A percentile compares a stretch with the other conserved stretches of the same genome.
phyloP scores from a whole-genome alignment of 2,113 vertebrate species.

The Ursus arctos region DNA sequence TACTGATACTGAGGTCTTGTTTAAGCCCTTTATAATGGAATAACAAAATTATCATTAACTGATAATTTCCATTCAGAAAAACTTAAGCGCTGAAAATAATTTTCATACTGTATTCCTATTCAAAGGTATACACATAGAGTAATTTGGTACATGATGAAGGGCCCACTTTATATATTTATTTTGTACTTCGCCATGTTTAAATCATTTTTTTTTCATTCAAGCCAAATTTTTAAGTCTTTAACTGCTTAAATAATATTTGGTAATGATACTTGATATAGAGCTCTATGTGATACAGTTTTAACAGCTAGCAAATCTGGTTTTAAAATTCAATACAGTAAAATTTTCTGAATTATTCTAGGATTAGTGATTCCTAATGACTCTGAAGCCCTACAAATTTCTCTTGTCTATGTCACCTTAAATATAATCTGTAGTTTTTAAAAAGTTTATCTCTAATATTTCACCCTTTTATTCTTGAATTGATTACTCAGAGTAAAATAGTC shows the following conservation, averaged over 20 bases:
- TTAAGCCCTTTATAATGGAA: not conserved
- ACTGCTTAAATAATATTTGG: slow-evolving; percentile 29
- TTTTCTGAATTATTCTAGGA: slow-evolving; percentile 30
- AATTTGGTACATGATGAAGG: not conserved
- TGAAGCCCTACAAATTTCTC: slow-evolving; percentile 34
- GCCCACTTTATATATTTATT: not conserved
- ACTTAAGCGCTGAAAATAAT: not conserved
- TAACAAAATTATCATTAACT: slow-evolving; percentile 53
- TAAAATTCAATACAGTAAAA: slow-evolving; percentile 26
- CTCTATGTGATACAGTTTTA: slow-evolving; percentile 21
- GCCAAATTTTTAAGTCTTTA: slow-evolving; percentile 42
- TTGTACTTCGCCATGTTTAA: slow-evolving; percentile 22
- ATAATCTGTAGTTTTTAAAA: not conserved
- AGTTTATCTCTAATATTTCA: not conserved
- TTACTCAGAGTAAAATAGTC: not conserved
- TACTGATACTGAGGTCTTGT: not conserved
- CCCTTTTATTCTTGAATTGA: not conserved
- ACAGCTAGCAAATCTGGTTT: not conserved
- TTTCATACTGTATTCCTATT: slow-evolving; percentile 43
- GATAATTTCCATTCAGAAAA: slow-evolving; percentile 48
- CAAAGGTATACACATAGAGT: not conserved
- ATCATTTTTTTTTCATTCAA: slow-evolving; percentile 21
- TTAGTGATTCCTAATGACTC: not conserved
- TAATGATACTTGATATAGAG: slow-evolving; percentile 2
- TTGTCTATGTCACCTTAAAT: not conserved